These are phyloP conservation scores for Cryptops parisi DNA, from an alignment of 2,888 invertebrate genomes.

Conservation along the genomic window DNA sequence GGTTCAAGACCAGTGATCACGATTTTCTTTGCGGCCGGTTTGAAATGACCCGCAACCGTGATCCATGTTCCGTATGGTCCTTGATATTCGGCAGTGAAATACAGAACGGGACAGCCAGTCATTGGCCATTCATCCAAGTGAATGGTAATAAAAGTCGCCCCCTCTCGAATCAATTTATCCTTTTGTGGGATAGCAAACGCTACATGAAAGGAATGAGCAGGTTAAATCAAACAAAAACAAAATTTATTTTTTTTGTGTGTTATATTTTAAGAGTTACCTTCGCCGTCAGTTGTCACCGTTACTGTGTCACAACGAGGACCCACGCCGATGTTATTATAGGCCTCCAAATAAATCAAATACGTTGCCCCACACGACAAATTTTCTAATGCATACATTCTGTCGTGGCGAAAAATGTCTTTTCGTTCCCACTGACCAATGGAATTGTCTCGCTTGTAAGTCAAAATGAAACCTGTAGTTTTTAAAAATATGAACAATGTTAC, in stretches of 20 bases:
- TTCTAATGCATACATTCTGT: neutral
- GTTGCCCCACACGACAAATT: conserved; percentile 8
- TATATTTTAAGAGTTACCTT: neutral
- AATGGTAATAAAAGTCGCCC: conserved; percentile 4
- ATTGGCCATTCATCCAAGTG: conserved; percentile 8
- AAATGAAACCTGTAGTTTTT: conserved; percentile 4
- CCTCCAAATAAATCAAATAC: conserved; percentile 8
- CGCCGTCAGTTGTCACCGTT: neutral
- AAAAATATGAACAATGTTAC: too few species aligned
- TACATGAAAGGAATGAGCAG: conserved; percentile 1
- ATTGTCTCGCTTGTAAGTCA: conserved; percentile 6
- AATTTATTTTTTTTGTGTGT: neutral
- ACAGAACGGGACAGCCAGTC: neutral
- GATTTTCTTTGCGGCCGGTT: conserved; percentile 1
- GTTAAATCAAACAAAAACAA: too few species aligned
- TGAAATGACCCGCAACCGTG: neutral
- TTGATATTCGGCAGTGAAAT: conserved; percentile 6
- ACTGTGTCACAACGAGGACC: conserved; percentile 2
- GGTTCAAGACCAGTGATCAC: conserved; percentile 6
- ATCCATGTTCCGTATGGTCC: neutral
- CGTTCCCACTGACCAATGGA: conserved; percentile 3
- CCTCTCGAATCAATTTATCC: conserved; percentile 5
- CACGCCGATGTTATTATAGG: conserved; percentile 2
- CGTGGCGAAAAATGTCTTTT: neutral
- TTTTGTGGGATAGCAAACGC: conserved; percentile 2